phyloP scores from a whole-genome alignment of 1,140 invertebrate species.

The Diorhabda elongata region DNA sequence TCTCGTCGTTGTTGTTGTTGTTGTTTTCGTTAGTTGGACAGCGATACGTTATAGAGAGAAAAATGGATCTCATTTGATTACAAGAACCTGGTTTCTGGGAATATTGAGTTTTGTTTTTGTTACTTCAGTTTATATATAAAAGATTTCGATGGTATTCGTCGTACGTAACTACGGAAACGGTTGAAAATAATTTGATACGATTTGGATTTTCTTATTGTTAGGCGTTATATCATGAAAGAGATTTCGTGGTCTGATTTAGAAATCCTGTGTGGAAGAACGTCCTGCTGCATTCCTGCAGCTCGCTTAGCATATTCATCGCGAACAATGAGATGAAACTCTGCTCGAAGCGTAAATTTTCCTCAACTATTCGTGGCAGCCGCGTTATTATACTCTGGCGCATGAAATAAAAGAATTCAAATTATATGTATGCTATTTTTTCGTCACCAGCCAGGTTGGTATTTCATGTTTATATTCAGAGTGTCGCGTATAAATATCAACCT shows the following conservation, averaged over 20 bases:
- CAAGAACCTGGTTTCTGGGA: background rate
- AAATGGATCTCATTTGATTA: constrained; percentile 5
- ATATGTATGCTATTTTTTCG: constrained; percentile 47
- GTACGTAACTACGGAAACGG: too few species aligned
- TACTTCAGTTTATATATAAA: too few species aligned
- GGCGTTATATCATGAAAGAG: background rate
- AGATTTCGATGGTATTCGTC: too few species aligned
- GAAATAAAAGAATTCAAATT: constrained; percentile 47
- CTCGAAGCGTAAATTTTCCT: constrained; percentile 41
- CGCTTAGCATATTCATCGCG: constrained; percentile 45
- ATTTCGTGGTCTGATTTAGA: constrained; percentile 21
- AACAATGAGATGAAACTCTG: constrained; percentile 43
- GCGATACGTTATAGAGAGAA: background rate
- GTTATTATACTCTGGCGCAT: constrained; percentile 43
- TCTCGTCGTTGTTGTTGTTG: constrained; percentile 22
- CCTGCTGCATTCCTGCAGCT: constrained; percentile 33
- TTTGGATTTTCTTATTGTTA: too few species aligned
- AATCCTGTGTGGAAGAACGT: constrained; percentile 31
- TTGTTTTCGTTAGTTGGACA: constrained; percentile 12
- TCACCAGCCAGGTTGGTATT: constrained; percentile 43
- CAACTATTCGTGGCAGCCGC: constrained; percentile 44
- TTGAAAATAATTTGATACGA: too few species aligned
- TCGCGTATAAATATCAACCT: constrained; percentile 35
- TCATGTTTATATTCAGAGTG: constrained; percentile 45
- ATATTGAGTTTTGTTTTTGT: background rate